phyloP scores from a whole-genome alignment of 2,797 vertebrate genomes.

The Tapera naevia region DNA sequence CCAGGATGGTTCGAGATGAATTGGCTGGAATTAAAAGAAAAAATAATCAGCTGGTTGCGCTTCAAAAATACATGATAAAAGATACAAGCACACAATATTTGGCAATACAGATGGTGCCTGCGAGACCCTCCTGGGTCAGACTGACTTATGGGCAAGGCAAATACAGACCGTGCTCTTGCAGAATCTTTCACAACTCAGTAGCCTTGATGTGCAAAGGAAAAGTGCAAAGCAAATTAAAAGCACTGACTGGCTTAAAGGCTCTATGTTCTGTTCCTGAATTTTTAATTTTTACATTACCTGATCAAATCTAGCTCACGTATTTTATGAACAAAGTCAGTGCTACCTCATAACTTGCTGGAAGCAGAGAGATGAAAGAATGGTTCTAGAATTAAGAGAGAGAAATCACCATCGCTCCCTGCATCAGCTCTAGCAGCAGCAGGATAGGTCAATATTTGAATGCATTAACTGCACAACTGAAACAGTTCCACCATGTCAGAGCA shows the following conservation, averaged over 20 bases:
- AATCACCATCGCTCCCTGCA: background rate
- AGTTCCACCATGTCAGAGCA: background rate
- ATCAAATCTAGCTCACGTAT: background rate
- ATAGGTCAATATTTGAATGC: background rate
- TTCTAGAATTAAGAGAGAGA: background rate
- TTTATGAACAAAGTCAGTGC: background rate
- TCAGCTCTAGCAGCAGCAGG: background rate
- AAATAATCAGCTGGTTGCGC: background rate
- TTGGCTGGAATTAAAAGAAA: constrained; percentile 75
- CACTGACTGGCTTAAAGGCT: background rate
- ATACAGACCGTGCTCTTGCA: background rate
- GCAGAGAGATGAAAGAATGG: background rate
- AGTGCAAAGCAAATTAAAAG: background rate
- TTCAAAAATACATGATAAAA: background rate
- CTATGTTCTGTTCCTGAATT: background rate
- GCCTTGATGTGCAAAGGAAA: background rate
- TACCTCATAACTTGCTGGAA: background rate
- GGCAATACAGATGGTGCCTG: background rate
- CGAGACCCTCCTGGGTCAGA: background rate
- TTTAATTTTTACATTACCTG: background rate
- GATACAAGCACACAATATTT: background rate
- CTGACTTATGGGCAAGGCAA: background rate
- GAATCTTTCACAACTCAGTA: background rate
- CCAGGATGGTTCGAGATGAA: constrained; percentile 90
- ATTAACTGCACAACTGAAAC: background rate